These are phyloP conservation scores for Crambe crambe DNA, from an alignment of 37 sponge, comb jelly and placozoan genomes.

Conservation along the genomic window DNA sequence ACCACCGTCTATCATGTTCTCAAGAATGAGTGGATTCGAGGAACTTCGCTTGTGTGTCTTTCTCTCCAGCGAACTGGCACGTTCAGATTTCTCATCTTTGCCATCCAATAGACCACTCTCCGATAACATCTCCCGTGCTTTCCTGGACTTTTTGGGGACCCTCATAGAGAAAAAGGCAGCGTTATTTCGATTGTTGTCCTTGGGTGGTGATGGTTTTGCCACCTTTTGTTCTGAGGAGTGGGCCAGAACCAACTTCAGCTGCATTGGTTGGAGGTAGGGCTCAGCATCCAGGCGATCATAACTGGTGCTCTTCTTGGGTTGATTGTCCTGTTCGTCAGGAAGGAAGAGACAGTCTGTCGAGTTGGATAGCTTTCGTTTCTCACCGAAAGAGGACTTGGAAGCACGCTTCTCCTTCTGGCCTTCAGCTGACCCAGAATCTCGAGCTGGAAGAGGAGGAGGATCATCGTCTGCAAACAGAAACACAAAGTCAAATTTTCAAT, in stretches of 20 bases:
- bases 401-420: not conserved
- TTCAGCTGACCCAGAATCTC: not conserved
- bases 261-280: constrained; percentile 52
- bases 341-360: constrained; percentile 40
- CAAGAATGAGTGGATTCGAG: constrained; percentile 40
- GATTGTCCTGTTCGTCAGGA: not conserved
- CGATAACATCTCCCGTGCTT: not conserved
- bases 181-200: not conserved
- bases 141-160: not conserved
- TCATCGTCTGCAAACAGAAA: not conserved
- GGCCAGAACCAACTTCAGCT: constrained; percentile 17
- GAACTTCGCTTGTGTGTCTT: constrained; percentile 29
- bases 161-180: constrained; percentile 34
- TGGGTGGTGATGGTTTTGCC: no score
- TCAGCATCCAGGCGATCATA: constrained; percentile 19
- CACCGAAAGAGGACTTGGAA: not conserved
- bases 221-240: not conserved
- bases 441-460: constrained; percentile 26
- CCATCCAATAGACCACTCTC: not conserved
- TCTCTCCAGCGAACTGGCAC: not conserved
- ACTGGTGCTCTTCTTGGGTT: not conserved
- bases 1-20: not conserved
- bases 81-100: not conserved
- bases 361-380: constrained; percentile 24
- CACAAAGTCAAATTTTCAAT: no score